Base-by-base conservation (phyloP, 2,797 vertebrate genomes). In the Mycteria americana region DNA sequence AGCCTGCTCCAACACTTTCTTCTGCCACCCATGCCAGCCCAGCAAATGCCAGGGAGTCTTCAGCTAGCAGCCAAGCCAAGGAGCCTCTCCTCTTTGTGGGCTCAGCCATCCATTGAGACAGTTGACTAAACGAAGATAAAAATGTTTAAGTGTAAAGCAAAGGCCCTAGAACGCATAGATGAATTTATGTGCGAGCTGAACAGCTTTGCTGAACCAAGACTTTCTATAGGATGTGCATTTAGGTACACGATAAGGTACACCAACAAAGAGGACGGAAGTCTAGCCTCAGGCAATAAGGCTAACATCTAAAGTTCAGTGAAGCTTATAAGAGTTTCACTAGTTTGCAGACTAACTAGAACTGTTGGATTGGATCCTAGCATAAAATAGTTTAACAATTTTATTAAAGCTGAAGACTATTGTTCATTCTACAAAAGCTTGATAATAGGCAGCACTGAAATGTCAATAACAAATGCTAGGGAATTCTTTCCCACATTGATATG, bases 201-300 rank as follows among this genome's bases (percentile, higher is more conserved):
- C 19, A 57, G 21, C 5, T 7, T 46, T 65, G 33, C 27, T 54
- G 59, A 73, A 7, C 13, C 48, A 68, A 45, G n/a, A 9, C 18
- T 27, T 37, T 28, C 77, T 16, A 23, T 1, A 2, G 23, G 30
- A 45, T 13, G 18, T 16, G 6, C 16, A 5, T 35, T 70, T 65
- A 45, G 13, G 5, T 18, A 35, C 18, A 19, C 0, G 0, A 27
- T 9, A n/a, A 31, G n/a, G 11, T 13, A 33, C 37, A n/a, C 6
- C 30, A 41, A 12, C 0, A 0, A 59, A 33, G 60, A 48, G 2
- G 45, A 43, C 1, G 1, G 28, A 75, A 25, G 19, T 6, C 45
- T 2, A 57, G 28, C 25, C 37, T 86, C 22, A 4, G 21, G 25
- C 18, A 45, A 2, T 3, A 23, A 27, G 31, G 46, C 8, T 25